These are phyloP conservation scores for Falco punctatus DNA, from an alignment of 2,113 vertebrate species.

Conservation along the genomic window DNA sequence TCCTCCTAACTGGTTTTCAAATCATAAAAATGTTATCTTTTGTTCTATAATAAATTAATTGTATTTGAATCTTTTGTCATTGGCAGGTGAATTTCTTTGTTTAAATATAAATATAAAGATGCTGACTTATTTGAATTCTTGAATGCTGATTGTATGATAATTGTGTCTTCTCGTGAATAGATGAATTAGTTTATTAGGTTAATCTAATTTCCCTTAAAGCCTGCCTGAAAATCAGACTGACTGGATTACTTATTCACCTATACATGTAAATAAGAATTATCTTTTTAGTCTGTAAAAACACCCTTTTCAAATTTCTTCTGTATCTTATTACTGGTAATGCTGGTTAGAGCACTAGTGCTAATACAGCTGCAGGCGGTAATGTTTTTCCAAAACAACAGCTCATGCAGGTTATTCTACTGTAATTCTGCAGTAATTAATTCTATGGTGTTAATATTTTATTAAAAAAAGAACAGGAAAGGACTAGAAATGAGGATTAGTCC, in stretches of 20 bases:
- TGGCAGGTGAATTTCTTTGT: conserved; percentile 29
- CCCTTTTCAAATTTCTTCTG: not conserved
- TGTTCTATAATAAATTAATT: conserved; percentile 57
- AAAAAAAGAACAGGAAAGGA: not conserved
- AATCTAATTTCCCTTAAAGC: conserved; percentile 51
- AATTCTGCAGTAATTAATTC: not conserved
- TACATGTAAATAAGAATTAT: not conserved
- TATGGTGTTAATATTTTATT: not conserved
- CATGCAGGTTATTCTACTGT: not conserved
- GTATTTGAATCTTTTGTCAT: not conserved
- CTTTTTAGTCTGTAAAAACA: conserved; percentile 6
- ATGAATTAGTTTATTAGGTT: conserved; percentile 42
- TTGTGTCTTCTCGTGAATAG: conserved; percentile 27
- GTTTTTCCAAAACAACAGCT: not conserved
- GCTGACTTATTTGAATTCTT: conserved; percentile 29
- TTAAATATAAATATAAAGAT: conserved; percentile 34
- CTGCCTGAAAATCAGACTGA: conserved; percentile 13
- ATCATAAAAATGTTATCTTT: not conserved
- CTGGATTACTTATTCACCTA: too few relatives aligned
- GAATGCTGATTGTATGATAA: conserved; percentile 45
- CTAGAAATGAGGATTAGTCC: not conserved
- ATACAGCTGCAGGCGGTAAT: not conserved
- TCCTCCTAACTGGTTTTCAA: not conserved
- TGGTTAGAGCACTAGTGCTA: not conserved
- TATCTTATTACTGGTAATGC: not conserved